Percentiles rank a stretch among this genome's conserved stretches.
phyloP scores from a whole-genome alignment of 2,113 vertebrate genomes.

The Crotalus horridus region DNA sequence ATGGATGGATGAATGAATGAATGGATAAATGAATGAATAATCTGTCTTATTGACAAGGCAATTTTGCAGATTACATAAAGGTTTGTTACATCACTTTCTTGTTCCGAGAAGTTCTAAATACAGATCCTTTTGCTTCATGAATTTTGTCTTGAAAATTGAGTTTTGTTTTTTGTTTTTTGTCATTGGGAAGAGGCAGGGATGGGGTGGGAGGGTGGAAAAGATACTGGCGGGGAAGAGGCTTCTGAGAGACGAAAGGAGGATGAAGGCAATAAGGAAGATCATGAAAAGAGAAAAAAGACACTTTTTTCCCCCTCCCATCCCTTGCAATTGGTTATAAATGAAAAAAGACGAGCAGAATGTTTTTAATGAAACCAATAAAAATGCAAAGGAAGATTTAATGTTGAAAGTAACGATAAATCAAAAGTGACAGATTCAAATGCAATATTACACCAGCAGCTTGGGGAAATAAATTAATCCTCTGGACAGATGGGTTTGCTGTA shows the following conservation, averaged over 20 bases:
- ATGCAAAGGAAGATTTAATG: conserved; percentile 79
- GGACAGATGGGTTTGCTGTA: conserved; percentile 65
- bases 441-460: conserved; percentile 76
- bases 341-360: conserved; percentile 69
- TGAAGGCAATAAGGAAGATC: conserved; percentile 28
- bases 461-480: conserved; percentile 76
- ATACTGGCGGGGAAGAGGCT: neutral
- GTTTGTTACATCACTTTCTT: conserved; percentile 61
- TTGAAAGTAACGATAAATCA: conserved; percentile 80
- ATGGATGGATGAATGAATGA: no score
- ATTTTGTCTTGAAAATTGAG: conserved; percentile 6
- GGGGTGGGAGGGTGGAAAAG: neutral
- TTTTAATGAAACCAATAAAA: conserved; percentile 82
- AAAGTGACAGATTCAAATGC: conserved; percentile 76
- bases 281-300: neutral
- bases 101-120: conserved; percentile 49
- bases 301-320: neutral
- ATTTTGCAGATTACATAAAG: conserved; percentile 68
- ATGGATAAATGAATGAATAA: neutral
- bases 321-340: conserved; percentile 67
- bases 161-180: neutral
- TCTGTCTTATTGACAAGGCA: conserved; percentile 67
- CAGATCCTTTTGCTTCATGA: conserved; percentile 46
- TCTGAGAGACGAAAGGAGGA: conserved; percentile 24
- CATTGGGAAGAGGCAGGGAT: conserved; percentile 2